These are phyloP conservation scores for Bubo bubo DNA, from an alignment of 2,113 vertebrate species.

Conservation along the genomic window DNA sequence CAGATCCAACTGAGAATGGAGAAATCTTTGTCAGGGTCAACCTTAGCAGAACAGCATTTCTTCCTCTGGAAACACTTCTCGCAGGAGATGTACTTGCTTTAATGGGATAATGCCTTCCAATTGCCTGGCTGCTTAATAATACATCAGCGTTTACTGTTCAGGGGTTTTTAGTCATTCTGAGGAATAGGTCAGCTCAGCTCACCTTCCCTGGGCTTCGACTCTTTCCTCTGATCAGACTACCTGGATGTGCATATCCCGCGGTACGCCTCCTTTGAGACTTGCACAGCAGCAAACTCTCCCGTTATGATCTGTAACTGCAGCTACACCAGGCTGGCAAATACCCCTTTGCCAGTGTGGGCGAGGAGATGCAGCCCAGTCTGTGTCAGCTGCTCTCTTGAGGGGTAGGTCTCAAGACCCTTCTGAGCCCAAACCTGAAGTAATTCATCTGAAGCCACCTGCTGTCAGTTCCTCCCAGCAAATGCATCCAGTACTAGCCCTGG, in stretches of 20 bases:
- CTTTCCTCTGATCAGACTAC: background rate
- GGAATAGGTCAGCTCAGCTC: background rate
- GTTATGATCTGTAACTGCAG: background rate
- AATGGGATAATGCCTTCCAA: background rate
- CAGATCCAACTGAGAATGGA: background rate
- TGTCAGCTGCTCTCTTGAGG: background rate
- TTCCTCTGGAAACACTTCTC: background rate
- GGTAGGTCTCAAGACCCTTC: background rate
- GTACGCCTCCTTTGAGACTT: background rate
- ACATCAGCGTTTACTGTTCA: background rate
- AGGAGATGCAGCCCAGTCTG: background rate
- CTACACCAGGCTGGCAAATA: background rate
- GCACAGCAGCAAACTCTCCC: background rate
- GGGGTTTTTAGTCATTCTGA: background rate
- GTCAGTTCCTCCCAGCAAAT: background rate
- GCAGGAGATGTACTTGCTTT: background rate
- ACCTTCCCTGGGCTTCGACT: background rate
- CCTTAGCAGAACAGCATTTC: background rate
- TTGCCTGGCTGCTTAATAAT: background rate
- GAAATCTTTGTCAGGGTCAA: background rate
- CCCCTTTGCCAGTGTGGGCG: background rate
- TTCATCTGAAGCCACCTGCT: background rate
- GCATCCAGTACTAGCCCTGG: accelerated
- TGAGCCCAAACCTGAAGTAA: background rate
- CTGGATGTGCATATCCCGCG: background rate